Conservation (phyloP, 1,140 invertebrate genomes). For the Bicyclus anynana region DNA sequence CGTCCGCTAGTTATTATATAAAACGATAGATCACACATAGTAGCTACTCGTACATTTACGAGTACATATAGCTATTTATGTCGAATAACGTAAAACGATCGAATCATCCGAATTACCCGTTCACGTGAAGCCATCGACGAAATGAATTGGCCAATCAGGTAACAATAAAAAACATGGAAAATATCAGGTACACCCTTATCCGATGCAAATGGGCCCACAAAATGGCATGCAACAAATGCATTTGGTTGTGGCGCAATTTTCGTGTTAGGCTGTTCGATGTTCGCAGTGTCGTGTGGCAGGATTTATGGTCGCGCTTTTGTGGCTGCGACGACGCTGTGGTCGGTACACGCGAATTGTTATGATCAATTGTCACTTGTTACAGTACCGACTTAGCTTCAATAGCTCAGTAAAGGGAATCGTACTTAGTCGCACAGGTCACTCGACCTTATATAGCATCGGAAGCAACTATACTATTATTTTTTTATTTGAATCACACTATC, state of each 20-base stretch:
- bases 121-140: slow-evolving; percentile 12
- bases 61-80: background rate
- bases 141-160: slow-evolving; percentile 33
- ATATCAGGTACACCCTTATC: slow-evolving; percentile 42
- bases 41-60: no score
- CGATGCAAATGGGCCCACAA: slow-evolving; percentile 30
- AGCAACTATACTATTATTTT: no score
- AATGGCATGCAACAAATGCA: slow-evolving; percentile 63
- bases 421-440: no score
- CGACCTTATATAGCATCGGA: no score
- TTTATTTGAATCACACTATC: no score
- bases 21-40: no score
- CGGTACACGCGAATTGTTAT: background rate
- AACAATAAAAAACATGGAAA: slow-evolving; percentile 38
- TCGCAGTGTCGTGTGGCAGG: slow-evolving; percentile 57
- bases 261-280: slow-evolving; percentile 60
- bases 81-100: slow-evolving; percentile 14
- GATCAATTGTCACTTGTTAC: no score
- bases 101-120: slow-evolving; percentile 6
- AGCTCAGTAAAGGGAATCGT: no score
- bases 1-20: no score
- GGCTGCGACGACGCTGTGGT: background rate
- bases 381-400: no score
- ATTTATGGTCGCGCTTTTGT: slow-evolving; percentile 46
- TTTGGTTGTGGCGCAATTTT: slow-evolving; percentile 64